Evolutionary conservation across 2,113 vertebrate genomes (phyloP).

Genomic region (Pica pica): DNA sequence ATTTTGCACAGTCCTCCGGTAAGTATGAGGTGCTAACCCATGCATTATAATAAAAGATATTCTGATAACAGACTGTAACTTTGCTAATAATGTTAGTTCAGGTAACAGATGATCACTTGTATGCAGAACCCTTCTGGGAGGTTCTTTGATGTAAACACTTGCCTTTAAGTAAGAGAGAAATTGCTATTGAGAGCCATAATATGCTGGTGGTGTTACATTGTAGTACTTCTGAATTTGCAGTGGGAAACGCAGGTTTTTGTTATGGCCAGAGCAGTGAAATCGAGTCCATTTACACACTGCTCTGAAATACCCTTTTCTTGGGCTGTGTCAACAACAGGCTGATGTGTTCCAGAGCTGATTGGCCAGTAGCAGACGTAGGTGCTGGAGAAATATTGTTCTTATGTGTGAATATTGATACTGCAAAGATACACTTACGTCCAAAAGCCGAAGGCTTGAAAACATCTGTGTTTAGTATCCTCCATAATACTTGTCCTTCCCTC

Average conservation of each 20-base stretch:
- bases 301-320: background rate
- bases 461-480: background rate
- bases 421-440: background rate
- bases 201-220: background rate
- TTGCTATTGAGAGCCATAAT: background rate
- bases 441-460: background rate
- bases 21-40: background rate
- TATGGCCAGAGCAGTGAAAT: background rate
- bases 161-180: background rate
- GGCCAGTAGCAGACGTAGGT: background rate
- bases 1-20: background rate
- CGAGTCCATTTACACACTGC: background rate
- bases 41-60: background rate
- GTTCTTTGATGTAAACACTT: background rate
- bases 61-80: background rate
- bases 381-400: background rate
- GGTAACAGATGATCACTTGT: background rate
- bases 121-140: constrained; percentile 6
- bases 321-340: background rate
- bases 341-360: background rate
- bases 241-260: background rate
- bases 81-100: background rate
- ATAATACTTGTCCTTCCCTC: background rate
- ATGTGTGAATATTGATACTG: background rate
- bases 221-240: background rate